phyloP scores from a whole-genome alignment of 2,888 invertebrate genomes.

The Cerceris rybyensis region DNA sequence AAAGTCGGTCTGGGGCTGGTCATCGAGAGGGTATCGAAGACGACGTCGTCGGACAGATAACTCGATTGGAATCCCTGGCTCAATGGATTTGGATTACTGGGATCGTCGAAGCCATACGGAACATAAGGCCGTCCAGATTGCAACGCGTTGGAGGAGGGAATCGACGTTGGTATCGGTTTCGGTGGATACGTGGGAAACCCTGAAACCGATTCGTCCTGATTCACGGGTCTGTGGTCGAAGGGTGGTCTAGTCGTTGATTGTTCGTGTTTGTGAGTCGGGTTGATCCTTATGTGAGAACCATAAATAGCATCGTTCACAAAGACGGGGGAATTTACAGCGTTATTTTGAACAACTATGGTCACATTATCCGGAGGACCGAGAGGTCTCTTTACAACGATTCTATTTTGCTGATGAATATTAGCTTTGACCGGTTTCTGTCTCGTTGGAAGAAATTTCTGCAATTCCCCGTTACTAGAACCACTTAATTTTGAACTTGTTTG shows the following conservation, averaged over 20 bases:
- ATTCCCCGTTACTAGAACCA: conserved; percentile 14
- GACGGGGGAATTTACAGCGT: conserved; percentile 76
- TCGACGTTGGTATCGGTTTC: conserved; percentile 51
- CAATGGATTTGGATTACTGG: conserved; percentile 75
- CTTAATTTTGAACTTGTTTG: not conserved
- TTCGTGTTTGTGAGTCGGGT: conserved; percentile 4
- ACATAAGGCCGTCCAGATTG: conserved; percentile 34
- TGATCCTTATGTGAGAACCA: conserved; percentile 61
- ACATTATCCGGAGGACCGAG: conserved; percentile 72
- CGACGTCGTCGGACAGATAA: conserved; percentile 53
- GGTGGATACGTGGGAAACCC: conserved; percentile 11
- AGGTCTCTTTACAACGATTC: conserved; percentile 71
- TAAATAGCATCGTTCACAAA: conserved; percentile 74
- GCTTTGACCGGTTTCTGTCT: conserved; percentile 65
- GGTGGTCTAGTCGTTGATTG: not conserved
- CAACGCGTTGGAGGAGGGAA: conserved; percentile 23
- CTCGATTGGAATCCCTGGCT: conserved; percentile 64
- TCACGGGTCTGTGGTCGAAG: conserved; percentile 16
- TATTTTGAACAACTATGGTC: conserved; percentile 76
- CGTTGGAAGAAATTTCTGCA: conserved; percentile 33
- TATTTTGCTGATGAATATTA: conserved; percentile 75
- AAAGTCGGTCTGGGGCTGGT: conserved; percentile 62
- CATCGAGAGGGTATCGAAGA: conserved; percentile 62
- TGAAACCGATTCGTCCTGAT: not conserved
- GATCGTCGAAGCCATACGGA: conserved; percentile 64